phyloP scores from a whole-genome alignment of 2,797 vertebrate species.

The Enteromius trimaculatus region DNA sequence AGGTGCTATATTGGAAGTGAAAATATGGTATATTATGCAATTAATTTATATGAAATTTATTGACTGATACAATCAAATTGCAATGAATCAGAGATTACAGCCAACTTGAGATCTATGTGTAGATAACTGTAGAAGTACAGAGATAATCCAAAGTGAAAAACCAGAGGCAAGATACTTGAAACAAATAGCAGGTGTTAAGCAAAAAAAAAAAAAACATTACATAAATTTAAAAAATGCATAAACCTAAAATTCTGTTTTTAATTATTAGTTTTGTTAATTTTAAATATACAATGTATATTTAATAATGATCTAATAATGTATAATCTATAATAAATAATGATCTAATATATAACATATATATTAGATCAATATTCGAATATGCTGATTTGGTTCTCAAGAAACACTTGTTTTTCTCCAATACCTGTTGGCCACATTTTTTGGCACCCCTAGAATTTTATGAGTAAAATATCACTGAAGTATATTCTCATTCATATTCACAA shows the following conservation, averaged over 20 bases:
- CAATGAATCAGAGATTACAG: not conserved
- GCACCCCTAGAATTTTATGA: no score
- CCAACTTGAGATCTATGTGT: not conserved
- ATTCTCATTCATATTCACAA: no score
- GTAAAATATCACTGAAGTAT: no score
- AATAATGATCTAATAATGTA: no score
- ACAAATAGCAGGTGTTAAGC: not conserved
- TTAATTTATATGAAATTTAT: not conserved
- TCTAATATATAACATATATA: no score
- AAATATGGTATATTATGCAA: not conserved
- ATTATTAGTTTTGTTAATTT: not conserved
- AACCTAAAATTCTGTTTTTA: not conserved
- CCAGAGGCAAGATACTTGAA: not conserved
- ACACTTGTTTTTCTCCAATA: not conserved
- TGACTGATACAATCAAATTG: constrained; percentile 20
- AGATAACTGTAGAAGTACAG: not conserved
- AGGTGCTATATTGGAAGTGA: not conserved
- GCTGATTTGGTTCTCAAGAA: not conserved
- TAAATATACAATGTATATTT: not conserved
- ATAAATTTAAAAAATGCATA: not conserved
- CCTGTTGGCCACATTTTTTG: no score
- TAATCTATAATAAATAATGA: no score
- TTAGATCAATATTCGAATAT: not conserved
- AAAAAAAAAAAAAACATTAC: not conserved
- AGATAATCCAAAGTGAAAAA: not conserved